phyloP scores from a whole-genome alignment of 1,140 invertebrate genomes.

The Danaus melanippus region DNA sequence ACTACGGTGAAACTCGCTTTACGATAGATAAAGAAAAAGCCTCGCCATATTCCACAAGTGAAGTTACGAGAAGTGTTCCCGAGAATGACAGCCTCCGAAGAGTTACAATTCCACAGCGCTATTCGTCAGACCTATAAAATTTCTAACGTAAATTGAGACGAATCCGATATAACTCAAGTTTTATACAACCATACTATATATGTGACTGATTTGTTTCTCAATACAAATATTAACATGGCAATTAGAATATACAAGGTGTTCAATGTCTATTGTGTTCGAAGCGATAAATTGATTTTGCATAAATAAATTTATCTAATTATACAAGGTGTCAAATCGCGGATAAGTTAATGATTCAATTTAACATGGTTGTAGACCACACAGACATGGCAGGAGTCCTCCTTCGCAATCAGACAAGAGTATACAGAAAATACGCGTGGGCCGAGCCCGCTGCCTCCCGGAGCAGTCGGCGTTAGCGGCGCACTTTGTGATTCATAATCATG shows the following conservation, averaged over 20 bases:
- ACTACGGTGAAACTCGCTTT: conserved; percentile 4
- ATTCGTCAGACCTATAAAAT: conserved; percentile 17
- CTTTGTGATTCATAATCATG: conserved; percentile 31
- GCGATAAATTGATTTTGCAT: conserved; percentile 22
- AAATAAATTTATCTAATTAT: conserved; percentile 28
- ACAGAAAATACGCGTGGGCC: conserved; percentile 35
- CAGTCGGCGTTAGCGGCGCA: conserved; percentile 32
- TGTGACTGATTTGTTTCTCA: neutral
- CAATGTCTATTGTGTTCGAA: conserved; percentile 5
- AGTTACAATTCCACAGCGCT: conserved; percentile 21
- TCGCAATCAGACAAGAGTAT: conserved; percentile 39
- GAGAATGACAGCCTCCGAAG: conserved; percentile 10
- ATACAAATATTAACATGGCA: neutral
- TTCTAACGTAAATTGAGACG: conserved; percentile 10
- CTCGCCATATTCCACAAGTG: conserved; percentile 13
- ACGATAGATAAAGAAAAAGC: conserved; percentile 20
- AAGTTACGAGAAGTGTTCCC: conserved; percentile 13
- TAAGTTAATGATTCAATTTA: conserved; percentile 47
- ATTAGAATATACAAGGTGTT: conserved; percentile 7
- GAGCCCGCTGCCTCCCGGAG: conserved; percentile 31
- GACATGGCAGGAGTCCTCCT: conserved; percentile 43
- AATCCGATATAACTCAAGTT: conserved; percentile 1
- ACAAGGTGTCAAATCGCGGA: conserved; percentile 32
- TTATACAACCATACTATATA: neutral
- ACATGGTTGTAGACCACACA: conserved; percentile 46